Evolutionary conservation across 2,888 invertebrate genomes (phyloP).

Genomic region (Asteroscopus sphinx): DNA sequence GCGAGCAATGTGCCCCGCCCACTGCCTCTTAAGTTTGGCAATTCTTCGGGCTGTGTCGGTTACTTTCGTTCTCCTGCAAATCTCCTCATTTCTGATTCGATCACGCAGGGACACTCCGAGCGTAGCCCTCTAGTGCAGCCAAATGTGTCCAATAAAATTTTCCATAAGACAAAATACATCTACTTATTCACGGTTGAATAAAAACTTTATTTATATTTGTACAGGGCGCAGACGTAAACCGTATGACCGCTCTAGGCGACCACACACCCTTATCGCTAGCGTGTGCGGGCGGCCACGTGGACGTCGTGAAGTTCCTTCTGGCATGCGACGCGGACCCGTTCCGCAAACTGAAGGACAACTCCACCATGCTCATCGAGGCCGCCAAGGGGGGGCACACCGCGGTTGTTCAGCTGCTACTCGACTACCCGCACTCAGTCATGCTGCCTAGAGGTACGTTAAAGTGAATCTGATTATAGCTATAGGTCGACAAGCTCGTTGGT

Average conservation of each 20-base stretch:
- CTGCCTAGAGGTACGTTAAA: constrained; percentile 86
- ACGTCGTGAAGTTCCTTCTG: constrained; percentile 97
- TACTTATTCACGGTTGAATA: no score
- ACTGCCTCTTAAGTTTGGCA: no score
- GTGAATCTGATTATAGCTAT: no score
- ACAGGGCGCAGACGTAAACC: constrained; percentile 86
- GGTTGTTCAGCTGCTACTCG: constrained; percentile 98
- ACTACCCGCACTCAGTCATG: constrained; percentile 97
- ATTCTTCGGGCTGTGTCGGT: no score
- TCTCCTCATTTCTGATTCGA: no score
- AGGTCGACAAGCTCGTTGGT: no score
- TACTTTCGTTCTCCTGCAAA: no score
- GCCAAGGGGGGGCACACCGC: constrained; percentile 99
- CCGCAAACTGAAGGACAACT: constrained; percentile 99
- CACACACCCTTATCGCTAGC: constrained; percentile 99
- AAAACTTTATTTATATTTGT: neutral
- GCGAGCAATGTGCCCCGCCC: no score
- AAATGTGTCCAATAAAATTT: no score
- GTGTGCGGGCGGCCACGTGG: constrained; percentile 98
- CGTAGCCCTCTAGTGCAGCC: no score
- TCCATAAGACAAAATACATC: no score
- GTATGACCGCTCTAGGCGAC: constrained; percentile 97
- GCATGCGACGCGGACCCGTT: constrained; percentile 98
- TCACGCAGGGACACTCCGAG: neutral
- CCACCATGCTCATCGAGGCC: constrained; percentile 99